These are phyloP conservation scores for Trachelus troglodyta DNA, from an alignment of 2,888 invertebrate genomes.

Conservation along the genomic window DNA sequence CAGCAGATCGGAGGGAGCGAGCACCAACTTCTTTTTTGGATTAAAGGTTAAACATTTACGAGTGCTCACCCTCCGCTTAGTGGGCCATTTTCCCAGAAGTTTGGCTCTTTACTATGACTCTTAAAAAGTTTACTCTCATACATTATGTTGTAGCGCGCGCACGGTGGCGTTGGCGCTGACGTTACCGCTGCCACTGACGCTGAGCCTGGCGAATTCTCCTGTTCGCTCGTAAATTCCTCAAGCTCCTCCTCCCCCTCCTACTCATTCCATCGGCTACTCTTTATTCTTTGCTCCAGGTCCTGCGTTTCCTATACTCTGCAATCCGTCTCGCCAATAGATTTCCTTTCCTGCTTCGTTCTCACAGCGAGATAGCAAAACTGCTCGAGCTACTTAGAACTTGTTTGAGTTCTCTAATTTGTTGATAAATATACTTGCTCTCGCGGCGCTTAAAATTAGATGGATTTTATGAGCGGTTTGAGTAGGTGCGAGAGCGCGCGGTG, in stretches of 20 bases:
- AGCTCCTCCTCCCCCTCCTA: too few species aligned
- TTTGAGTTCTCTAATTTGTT: conserved; percentile 44
- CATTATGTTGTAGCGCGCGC: neutral
- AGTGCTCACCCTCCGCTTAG: conserved; percentile 14
- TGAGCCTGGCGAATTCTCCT: too few species aligned
- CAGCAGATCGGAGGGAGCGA: neutral
- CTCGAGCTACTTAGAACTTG: conserved; percentile 3
- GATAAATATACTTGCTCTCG: conserved; percentile 46
- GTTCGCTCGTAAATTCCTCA: too few species aligned
- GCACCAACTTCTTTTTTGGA: conserved; percentile 18
- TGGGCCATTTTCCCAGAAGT: neutral
- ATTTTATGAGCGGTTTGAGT: conserved; percentile 43
- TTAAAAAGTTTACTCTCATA: conserved; percentile 3
- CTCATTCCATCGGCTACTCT: too few species aligned
- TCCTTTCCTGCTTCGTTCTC: neutral
- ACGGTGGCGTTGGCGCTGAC: neutral
- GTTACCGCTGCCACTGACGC: too few species aligned
- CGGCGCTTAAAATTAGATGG: conserved; percentile 50
- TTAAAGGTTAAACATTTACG: conserved; percentile 38
- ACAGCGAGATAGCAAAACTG: neutral
- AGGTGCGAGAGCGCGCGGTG: conserved; percentile 28
- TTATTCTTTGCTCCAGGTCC: too few species aligned
- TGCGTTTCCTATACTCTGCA: neutral
- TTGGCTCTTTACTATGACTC: conserved; percentile 1
- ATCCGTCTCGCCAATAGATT: neutral